A percentile compares a stretch with the other conserved stretches of the same genome.
Conservation (phyloP, 2,797 vertebrate genomes). For the Alfaro cultratus region DNA sequence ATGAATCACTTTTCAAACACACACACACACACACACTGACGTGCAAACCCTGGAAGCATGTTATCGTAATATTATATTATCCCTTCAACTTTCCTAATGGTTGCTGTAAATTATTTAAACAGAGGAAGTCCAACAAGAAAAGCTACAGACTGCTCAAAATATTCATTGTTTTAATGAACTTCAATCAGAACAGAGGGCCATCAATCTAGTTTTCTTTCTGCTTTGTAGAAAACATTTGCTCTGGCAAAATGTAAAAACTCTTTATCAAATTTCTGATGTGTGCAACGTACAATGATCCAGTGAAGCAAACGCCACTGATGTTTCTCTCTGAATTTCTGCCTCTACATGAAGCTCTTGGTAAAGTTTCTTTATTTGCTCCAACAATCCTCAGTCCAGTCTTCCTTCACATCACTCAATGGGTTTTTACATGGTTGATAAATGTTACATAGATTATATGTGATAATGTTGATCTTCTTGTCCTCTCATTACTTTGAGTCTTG, state of each 20-base stretch:
- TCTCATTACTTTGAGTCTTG: not conserved
- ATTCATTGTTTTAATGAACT: not conserved
- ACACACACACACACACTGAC: too few species aligned
- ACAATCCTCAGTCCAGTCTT: not conserved
- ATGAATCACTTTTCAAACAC: not conserved
- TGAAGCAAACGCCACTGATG: not conserved
- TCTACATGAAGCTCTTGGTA: not conserved
- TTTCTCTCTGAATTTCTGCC: not conserved
- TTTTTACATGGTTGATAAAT: not conserved
- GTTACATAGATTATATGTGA: not conserved
- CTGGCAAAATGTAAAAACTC: not conserved
- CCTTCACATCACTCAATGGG: not conserved
- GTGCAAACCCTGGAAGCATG: too few species aligned
- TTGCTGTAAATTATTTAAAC: too few species aligned
- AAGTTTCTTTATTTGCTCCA: not conserved
- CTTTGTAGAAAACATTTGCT: not conserved
- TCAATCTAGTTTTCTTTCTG: not conserved
- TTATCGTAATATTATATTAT: too few species aligned
- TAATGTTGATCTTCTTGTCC: not conserved
- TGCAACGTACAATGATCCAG: not conserved
- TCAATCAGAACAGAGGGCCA: not conserved
- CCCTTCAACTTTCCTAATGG: too few species aligned
- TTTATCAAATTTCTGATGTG: not conserved
- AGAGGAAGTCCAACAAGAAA: too few species aligned
- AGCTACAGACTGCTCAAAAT: not conserved